A percentile compares a stretch with the other conserved stretches of the same genome.
Conservation (phyloP, 2,113 vertebrate species). For the Leptodactylus fuscus region DNA sequence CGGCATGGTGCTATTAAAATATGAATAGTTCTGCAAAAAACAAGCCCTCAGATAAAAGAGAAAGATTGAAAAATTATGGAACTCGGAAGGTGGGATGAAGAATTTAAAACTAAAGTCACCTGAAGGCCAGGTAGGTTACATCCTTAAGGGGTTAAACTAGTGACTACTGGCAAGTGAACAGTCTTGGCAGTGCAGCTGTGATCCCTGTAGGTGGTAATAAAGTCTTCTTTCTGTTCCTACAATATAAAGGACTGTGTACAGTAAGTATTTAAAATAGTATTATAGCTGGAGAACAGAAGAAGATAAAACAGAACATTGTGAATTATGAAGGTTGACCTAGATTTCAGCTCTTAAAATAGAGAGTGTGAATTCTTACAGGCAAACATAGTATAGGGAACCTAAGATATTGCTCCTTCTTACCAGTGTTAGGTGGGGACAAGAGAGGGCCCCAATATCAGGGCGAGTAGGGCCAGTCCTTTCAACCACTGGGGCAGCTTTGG, state of each 20-base stretch:
- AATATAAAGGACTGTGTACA: not conserved
- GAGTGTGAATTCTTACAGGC: not conserved
- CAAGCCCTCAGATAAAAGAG: no score
- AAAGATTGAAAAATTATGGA: no score
- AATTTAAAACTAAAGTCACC: no score
- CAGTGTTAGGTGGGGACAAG: not conserved
- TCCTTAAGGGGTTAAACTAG: no score
- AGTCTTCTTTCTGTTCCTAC: not conserved
- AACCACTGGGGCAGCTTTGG: no score
- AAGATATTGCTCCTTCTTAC: not conserved
- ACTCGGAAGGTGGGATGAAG: no score
- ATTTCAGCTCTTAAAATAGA: not conserved
- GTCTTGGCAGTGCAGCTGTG: not conserved
- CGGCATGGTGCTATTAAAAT: no score
- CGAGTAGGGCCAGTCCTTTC: no score
- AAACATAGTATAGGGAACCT: not conserved
- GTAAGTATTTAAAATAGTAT: not conserved
- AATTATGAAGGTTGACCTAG: not conserved
- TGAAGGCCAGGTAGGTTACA: no score
- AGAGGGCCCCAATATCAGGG: no score
- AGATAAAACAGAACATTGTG: not conserved
- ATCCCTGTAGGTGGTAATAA: not conserved
- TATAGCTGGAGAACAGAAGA: not conserved
- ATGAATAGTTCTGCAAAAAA: no score
- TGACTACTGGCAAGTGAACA: not conserved